These are phyloP conservation scores for Tipula vernalis DNA, from an alignment of 2,888 invertebrate genomes.

Conservation along the genomic window DNA sequence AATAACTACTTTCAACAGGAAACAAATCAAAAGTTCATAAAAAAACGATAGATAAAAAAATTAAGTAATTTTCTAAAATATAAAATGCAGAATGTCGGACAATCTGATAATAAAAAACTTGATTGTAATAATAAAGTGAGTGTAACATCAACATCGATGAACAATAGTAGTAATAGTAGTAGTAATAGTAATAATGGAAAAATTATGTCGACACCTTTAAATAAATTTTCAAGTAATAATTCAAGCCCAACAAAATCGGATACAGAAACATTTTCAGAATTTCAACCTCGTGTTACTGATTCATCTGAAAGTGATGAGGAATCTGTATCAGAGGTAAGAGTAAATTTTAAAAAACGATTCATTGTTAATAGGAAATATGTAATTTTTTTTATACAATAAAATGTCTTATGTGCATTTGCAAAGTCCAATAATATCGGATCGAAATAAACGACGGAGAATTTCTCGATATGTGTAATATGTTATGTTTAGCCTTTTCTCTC, in stretches of 20 bases:
- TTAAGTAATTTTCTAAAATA: background rate
- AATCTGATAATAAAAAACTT: slow-evolving; percentile 73
- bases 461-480: background rate
- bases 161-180: slow-evolving; percentile 18
- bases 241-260: slow-evolving; percentile 73
- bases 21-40: background rate
- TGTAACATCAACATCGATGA: slow-evolving; percentile 16
- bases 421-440: background rate
- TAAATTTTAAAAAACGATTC: slow-evolving; percentile 20
- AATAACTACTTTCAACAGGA: background rate
- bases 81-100: slow-evolving; percentile 87
- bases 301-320: slow-evolving; percentile 93
- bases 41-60: background rate
- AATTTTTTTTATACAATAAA: slow-evolving; percentile 28
- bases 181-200: slow-evolving; percentile 23
- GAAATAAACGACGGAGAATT: background rate
- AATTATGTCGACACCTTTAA: slow-evolving; percentile 20
- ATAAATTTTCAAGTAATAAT: slow-evolving; percentile 66
- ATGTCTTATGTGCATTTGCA: background rate
- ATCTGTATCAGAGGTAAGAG: slow-evolving; percentile 86
- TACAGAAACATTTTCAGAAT: slow-evolving; percentile 76
- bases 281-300: slow-evolving; percentile 80
- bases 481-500: background rate
- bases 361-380: slow-evolving; percentile 34
- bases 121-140: slow-evolving; percentile 37